Conservation (phyloP, 2,888 invertebrate species). For the Peribatodes rhomboidaria region DNA sequence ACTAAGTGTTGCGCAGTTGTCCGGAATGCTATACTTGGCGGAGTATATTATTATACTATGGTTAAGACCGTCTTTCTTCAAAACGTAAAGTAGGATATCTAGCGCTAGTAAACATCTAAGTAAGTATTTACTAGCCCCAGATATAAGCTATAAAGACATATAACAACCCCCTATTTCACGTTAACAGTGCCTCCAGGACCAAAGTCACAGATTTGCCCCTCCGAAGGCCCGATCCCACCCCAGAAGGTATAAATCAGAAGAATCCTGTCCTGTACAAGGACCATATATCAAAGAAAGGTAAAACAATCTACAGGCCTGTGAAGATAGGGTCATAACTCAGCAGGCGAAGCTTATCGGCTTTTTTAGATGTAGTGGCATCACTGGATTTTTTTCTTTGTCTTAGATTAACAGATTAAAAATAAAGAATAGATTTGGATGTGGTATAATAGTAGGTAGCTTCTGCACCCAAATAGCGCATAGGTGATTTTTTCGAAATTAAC, state of each 20-base stretch:
- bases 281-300: slow-evolving; percentile 58
- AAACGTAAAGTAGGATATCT: no score
- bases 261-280: slow-evolving; percentile 49
- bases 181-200: slow-evolving; percentile 22
- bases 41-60: no score
- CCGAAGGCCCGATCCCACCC: slow-evolving; percentile 35
- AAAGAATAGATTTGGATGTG: not conserved
- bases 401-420: slow-evolving; percentile 4
- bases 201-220: slow-evolving; percentile 44
- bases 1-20: no score
- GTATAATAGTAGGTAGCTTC: no score
- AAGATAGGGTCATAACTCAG: slow-evolving; percentile 46
- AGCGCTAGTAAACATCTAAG: no score
- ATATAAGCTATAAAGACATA: not conserved
- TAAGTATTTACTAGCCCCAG: not conserved
- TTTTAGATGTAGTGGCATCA: slow-evolving; percentile 39
- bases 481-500: no score
- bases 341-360: slow-evolving; percentile 45
- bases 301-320: slow-evolving; percentile 55
- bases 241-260: slow-evolving; percentile 56
- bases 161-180: slow-evolving; percentile 8
- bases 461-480: no score
- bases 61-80: no score
- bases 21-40: no score
- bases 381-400: slow-evolving; percentile 26